These are phyloP conservation scores for Anorthoa munda DNA, from an alignment of 2,888 invertebrate species.

Conservation along the genomic window DNA sequence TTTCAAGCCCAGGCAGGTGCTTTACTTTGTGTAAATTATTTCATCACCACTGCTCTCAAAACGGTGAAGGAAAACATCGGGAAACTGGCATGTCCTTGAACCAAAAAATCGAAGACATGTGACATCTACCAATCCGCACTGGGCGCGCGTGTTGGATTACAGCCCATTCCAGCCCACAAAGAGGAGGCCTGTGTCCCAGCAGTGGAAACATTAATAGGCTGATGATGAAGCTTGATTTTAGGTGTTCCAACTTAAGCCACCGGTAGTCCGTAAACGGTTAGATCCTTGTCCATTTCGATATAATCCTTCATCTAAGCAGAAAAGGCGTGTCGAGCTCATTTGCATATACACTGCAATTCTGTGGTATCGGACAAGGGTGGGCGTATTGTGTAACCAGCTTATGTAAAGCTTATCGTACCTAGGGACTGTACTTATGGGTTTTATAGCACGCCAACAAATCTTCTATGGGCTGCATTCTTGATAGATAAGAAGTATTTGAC, in stretches of 20 bases:
- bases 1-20: no score
- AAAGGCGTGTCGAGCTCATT: slow-evolving; percentile 57
- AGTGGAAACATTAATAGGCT: no score
- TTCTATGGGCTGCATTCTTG: neutral
- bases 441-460: slow-evolving; percentile 17
- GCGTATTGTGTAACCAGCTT: slow-evolving; percentile 75
- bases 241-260: neutral
- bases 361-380: slow-evolving; percentile 67
- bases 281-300: neutral
- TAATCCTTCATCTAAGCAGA: slow-evolving; percentile 36
- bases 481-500: neutral
- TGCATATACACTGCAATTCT: slow-evolving; percentile 63
- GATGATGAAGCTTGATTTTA: neutral
- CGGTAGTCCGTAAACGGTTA: neutral
- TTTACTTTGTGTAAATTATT: no score
- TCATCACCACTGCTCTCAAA: no score
- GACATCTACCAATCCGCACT: no score
- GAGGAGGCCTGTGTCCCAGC: no score
- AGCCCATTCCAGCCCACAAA: no score
- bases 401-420: slow-evolving; percentile 76
- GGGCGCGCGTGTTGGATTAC: no score
- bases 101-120: no score
- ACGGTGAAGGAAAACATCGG: no score
- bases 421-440: slow-evolving; percentile 56
- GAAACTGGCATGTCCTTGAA: no score